Base-by-base conservation (phyloP, 2,113 vertebrate species). In the Electrona antarctica region DNA sequence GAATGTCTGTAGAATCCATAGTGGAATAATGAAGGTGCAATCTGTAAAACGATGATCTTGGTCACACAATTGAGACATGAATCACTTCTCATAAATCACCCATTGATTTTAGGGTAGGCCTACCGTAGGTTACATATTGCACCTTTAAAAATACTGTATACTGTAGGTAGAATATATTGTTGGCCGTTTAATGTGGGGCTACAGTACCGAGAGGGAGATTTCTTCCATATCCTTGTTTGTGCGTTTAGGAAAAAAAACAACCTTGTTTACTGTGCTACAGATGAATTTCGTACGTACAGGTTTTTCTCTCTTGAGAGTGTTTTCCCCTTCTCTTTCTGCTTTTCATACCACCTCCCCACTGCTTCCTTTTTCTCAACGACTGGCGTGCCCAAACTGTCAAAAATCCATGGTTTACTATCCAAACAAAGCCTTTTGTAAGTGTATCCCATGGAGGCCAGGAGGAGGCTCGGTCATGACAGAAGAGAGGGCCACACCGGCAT, bases 391-490 rank as follows among this genome's bases (percentile, higher is more conserved):
- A 85, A 83, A 88, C 83, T 85, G 73, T 81, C 78, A 82, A 81
- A 89, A 87, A 75, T 85, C 64, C 87, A 76, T 82, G 84, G 82
- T 90, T 85, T 85, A 81, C 80, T 84, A 86, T 84, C 79, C 82
- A 86, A 88, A 90, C 84, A 89, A 88, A 89, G 66, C 78, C 85
- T 84, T 86, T 89, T 87, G 85, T 87, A 62, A 87, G 71, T 76
- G 73, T 72, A 82, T 85, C 79, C 80, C 80, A 0, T 29, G 0
- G 80, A 85, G 85, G 65, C 82, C 71, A 54, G 67, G 68, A 73
- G 28, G 70, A 76, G 33, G 81, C 73, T 83, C 67, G 74, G 12
- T 77, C 60, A 13, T 61, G 76, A 75, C 63, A 63, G 55, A 64
- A 69, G 15, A 41, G 55, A 79, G 51, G 56, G 69, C 66, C 54